phyloP scores from a whole-genome alignment of 1,140 invertebrate genomes.

The Ips nitidus region DNA sequence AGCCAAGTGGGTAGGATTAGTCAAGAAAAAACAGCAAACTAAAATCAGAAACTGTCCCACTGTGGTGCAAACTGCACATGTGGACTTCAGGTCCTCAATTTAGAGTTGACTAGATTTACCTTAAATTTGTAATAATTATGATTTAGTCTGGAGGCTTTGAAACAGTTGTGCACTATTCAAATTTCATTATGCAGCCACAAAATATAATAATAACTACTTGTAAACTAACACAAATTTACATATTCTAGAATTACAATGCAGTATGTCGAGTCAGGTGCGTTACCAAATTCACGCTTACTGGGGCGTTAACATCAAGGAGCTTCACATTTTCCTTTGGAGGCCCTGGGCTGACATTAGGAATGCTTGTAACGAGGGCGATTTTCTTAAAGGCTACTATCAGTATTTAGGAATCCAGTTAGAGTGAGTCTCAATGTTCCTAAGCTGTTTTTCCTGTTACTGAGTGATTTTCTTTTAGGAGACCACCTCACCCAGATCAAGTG shows the following conservation, averaged over 20 bases:
- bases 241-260: slow-evolving; percentile 68
- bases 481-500: slow-evolving; percentile 66
- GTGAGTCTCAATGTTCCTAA: slow-evolving; percentile 46
- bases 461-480: slow-evolving; percentile 55
- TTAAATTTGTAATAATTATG: no score
- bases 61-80: no score
- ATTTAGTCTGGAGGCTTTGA: no score
- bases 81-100: no score
- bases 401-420: slow-evolving; percentile 51
- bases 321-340: slow-evolving; percentile 72
- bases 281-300: slow-evolving; percentile 73
- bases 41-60: no score
- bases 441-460: neutral
- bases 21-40: no score
- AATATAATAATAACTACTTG: no score
- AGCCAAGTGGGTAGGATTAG: no score
- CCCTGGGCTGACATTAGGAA: slow-evolving; percentile 66
- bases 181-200: no score
- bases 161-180: neutral
- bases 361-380: slow-evolving; percentile 58
- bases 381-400: slow-evolving; percentile 59
- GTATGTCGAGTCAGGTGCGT: slow-evolving; percentile 70
- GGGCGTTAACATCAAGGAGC: slow-evolving; percentile 73
- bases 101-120: no score
- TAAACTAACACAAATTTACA: neutral